A percentile compares a stretch with the other conserved stretches of the same genome.
Conservation (phyloP, 2,113 vertebrate genomes). For the Clupea harengus region DNA sequence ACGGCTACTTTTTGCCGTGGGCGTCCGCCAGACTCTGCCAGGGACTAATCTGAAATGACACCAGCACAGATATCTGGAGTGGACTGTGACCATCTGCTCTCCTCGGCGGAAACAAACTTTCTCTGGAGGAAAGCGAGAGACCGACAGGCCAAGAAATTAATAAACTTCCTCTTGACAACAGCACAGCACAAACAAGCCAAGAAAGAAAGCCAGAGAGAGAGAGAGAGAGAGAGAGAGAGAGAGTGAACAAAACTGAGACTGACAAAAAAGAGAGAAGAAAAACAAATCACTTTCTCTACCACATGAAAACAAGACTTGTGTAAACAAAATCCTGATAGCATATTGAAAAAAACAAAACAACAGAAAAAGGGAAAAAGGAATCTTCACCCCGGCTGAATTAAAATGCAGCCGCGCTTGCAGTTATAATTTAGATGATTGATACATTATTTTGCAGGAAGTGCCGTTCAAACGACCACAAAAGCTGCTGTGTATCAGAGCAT, state of each 20-base stretch:
- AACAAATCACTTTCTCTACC: background rate
- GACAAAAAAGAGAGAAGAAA: background rate
- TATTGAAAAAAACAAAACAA: background rate
- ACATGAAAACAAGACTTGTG: background rate
- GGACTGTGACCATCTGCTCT: conserved; percentile 46
- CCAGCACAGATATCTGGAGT: conserved; percentile 43
- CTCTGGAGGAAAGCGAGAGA: background rate
- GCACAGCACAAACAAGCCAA: background rate
- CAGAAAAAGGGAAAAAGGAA: background rate
- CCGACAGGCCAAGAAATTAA: background rate
- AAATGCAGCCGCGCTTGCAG: background rate
- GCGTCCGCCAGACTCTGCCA: background rate
- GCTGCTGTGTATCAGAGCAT: background rate
- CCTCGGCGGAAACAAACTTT: background rate
- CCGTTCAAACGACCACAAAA: background rate
- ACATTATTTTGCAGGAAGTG: background rate
- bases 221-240: background rate
- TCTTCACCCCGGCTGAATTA: background rate
- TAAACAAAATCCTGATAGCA: conserved; percentile 5
- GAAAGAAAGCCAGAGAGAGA: background rate
- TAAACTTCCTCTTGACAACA: conserved; percentile 14
- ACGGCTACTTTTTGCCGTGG: conserved; percentile 11
- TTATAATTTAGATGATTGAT: conserved; percentile 9
- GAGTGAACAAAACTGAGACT: background rate
- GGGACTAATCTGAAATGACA: conserved; percentile 38